phyloP scores from a whole-genome alignment of 2,797 vertebrate genomes.

The Cephalopachus bancanus region DNA sequence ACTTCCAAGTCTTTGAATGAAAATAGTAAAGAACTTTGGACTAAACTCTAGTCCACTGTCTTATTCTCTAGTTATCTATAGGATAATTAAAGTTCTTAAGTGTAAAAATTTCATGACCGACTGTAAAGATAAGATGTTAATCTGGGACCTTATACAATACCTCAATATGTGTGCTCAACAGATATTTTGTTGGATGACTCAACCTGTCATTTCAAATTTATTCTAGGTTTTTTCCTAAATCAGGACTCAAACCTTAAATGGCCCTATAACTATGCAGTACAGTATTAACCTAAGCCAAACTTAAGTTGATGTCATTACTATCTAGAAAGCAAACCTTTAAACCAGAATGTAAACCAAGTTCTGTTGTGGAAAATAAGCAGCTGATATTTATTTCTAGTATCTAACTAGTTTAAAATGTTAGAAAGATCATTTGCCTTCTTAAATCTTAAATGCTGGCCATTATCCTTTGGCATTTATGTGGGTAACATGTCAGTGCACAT shows the following conservation, averaged over 20 bases:
- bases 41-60: neutral
- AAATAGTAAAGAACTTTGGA: neutral
- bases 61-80: conserved; percentile 5
- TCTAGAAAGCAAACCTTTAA: conserved; percentile 36
- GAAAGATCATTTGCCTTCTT: conserved; percentile 10
- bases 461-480: neutral
- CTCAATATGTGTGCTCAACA: conserved; percentile 28
- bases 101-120: conserved; percentile 43
- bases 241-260: conserved; percentile 40
- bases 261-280: neutral
- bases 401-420: too few relatives aligned
- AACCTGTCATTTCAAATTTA: conserved; percentile 44
- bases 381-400: too few relatives aligned
- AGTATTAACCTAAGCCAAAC: neutral
- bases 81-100: conserved; percentile 43
- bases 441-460: conserved; percentile 21
- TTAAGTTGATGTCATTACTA: neutral
- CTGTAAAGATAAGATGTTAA: conserved; percentile 35
- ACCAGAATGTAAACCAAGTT: conserved; percentile 52
- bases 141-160: neutral
- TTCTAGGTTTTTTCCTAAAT: conserved; percentile 27
- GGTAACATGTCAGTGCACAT: neutral
- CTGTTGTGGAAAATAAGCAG: neutral
- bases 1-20: neutral
- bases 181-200: conserved; percentile 48